These are phyloP conservation scores for Drosophila robusta DNA, from an alignment of 2,888 invertebrate genomes.

Conservation along the genomic window DNA sequence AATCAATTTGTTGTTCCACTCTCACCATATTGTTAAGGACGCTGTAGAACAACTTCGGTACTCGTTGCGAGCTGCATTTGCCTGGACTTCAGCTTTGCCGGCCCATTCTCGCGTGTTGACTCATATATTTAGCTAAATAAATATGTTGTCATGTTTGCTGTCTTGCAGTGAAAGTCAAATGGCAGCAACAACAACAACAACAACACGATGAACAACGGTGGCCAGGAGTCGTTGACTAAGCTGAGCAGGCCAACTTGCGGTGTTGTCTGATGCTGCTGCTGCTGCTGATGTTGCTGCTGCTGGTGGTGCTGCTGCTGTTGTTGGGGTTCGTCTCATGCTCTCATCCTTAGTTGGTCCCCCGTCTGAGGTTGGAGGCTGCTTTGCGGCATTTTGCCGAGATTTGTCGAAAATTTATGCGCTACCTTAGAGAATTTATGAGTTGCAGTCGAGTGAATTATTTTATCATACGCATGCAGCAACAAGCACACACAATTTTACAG, in stretches of 20 bases:
- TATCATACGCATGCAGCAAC: conserved; percentile 80
- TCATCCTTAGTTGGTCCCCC: conserved; percentile 14
- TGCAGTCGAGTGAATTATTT: conserved; percentile 82
- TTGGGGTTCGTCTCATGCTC: conserved; percentile 12
- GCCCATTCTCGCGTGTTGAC: conserved; percentile 6
- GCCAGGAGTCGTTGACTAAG: conserved; percentile 35
- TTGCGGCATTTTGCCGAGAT: conserved; percentile 80
- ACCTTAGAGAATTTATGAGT: conserved; percentile 81
- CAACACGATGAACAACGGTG: conserved; percentile 10
- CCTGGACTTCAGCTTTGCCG: neutral
- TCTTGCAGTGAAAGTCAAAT: conserved; percentile 46
- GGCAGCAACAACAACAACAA: conserved; percentile 17
- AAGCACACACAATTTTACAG: conserved; percentile 41
- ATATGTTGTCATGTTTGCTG: conserved; percentile 55
- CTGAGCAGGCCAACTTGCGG: conserved; percentile 38
- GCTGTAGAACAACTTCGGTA: too few species aligned
- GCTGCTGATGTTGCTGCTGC: conserved; percentile 11
- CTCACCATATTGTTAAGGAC: conserved; percentile 12
- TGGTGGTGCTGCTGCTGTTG: conserved; percentile 11
- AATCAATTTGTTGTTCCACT: conserved; percentile 34
- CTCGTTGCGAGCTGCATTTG: neutral
- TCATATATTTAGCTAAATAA: conserved; percentile 53
- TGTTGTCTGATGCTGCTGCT: conserved; percentile 14
- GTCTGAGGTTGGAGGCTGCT: conserved; percentile 72
- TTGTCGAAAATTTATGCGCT: conserved; percentile 80